These are phyloP conservation scores for Lutjanus argentimaculatus DNA, from an alignment of 2,797 vertebrate species.

Conservation along the genomic window DNA sequence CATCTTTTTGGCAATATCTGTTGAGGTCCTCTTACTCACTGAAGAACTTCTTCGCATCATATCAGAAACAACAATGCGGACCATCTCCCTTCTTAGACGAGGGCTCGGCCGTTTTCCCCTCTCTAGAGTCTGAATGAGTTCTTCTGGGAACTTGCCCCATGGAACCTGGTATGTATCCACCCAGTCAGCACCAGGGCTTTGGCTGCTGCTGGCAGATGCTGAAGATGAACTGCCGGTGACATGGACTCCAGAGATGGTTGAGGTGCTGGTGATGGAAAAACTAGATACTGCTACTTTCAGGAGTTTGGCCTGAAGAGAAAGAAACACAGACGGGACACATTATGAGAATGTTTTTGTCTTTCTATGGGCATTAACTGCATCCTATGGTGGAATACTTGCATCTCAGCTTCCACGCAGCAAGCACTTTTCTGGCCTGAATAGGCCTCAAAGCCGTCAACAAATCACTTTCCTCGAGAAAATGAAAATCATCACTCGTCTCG, in stretches of 20 bases:
- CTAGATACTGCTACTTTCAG: not conserved
- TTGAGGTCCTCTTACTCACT: not conserved
- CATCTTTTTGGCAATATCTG: not conserved
- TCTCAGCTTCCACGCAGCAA: slow-evolving; percentile 2
- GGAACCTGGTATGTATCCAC: not conserved
- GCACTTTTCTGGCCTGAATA: not conserved
- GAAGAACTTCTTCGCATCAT: not conserved
- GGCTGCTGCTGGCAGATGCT: not conserved
- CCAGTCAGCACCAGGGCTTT: not conserved
- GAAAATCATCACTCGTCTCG: not conserved
- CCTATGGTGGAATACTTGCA: not conserved
- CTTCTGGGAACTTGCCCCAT: not conserved
- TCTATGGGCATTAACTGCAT: too few relatives aligned
- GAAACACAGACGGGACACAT: too few relatives aligned
- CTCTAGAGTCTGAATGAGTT: not conserved
- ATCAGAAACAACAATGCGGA: not conserved
- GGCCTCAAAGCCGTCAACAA: not conserved
- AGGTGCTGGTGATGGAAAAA: not conserved
- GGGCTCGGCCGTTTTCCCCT: not conserved
- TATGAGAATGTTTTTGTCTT: too few relatives aligned
- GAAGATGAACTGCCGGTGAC: not conserved
- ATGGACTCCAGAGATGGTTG: not conserved
- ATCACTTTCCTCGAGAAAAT: not conserved
- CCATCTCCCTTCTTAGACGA: not conserved
- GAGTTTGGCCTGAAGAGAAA: not conserved